Evolutionary conservation across 2,888 invertebrate species (phyloP).

Genomic region (Crossocerus cetratus): DNA sequence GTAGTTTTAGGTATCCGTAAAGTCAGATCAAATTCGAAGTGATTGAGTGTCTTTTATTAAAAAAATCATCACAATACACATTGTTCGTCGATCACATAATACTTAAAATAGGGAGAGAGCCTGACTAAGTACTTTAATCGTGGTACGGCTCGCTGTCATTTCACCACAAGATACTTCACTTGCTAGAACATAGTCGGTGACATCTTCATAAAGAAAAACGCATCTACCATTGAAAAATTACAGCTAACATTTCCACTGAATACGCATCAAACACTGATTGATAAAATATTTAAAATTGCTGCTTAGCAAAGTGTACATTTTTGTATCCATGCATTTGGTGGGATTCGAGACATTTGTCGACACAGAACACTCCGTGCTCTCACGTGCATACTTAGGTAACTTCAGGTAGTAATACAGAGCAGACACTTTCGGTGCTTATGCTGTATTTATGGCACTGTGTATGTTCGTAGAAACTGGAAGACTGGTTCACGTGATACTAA

Average conservation of each 20-base stretch:
- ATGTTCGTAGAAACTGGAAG: conserved; percentile 55
- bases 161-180: not conserved
- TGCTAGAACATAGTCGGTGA: not conserved
- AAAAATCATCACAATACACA: conserved; percentile 33
- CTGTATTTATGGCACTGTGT: conserved; percentile 51
- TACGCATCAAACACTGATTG: too few species aligned
- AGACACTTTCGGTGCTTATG: conserved; percentile 13
- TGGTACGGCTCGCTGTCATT: not conserved
- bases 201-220: not conserved
- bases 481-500: conserved; percentile 39
- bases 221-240: not conserved
- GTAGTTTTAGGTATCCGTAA: too few species aligned
- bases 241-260: not conserved
- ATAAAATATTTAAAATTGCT: too few species aligned
- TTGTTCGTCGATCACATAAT: conserved; percentile 22
- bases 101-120: conserved; percentile 18
- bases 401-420: conserved; percentile 27
- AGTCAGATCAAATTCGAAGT: too few species aligned
- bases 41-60: too few species aligned
- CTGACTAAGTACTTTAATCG: conserved; percentile 4
- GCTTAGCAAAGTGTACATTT: too few species aligned
- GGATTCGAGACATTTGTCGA: too few species aligned
- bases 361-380: too few species aligned
- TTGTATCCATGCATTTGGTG: not conserved
- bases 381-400: conserved; percentile 29